Percentiles rank a stretch among this genome's conserved stretches.
Evolutionary conservation across 2,113 vertebrate genomes (phyloP).

Genomic region (Cinclus cinclus): DNA sequence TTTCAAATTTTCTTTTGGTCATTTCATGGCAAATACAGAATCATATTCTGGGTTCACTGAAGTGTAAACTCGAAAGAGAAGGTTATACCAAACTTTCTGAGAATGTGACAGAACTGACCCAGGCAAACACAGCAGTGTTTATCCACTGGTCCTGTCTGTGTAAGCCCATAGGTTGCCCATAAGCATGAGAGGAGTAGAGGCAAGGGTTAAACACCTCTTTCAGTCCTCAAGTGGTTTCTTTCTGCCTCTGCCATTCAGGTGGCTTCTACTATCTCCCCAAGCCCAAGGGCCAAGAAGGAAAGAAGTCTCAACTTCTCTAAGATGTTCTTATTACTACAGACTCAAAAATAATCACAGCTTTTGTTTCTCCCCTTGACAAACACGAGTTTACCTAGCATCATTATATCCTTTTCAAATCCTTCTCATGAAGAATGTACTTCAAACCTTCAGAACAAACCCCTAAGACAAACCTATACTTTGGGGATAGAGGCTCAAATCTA

Average conservation of each 20-base stretch:
- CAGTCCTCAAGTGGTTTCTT: background rate
- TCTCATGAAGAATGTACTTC: background rate
- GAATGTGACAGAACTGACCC: background rate
- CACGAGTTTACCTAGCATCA: background rate
- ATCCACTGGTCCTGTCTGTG: background rate
- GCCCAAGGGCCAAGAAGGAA: background rate
- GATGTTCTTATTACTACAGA: background rate
- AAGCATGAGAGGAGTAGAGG: background rate
- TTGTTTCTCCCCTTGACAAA: background rate
- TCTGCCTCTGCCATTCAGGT: background rate
- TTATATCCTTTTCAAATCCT: background rate
- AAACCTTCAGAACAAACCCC: background rate
- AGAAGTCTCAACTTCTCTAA: background rate
- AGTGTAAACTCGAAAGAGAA: background rate
- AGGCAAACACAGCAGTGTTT: background rate
- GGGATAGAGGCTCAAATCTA: background rate
- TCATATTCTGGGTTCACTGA: background rate
- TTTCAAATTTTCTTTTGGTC: background rate
- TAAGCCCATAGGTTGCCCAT: background rate
- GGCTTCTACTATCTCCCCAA: background rate
- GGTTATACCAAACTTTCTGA: background rate
- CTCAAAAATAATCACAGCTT: background rate
- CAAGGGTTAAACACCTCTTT: background rate
- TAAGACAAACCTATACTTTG: background rate
- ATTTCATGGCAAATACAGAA: background rate